Evolutionary conservation across 2,797 vertebrate species (phyloP), one percentile per base, ranked within the genome.

Genomic region (Cebuella pygmaea): DNA sequence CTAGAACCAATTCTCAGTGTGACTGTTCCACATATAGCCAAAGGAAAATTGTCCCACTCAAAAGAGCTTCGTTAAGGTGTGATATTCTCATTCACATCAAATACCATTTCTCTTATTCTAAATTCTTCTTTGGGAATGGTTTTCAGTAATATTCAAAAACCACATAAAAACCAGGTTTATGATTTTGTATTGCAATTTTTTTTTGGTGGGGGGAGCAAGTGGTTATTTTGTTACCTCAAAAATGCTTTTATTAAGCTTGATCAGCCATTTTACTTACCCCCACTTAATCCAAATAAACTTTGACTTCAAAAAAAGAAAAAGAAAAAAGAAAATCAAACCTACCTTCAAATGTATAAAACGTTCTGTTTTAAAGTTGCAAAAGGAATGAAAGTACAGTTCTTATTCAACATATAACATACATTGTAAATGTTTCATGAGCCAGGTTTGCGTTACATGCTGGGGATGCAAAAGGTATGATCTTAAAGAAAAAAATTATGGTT

Each of bases 91-190:
- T 74, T 78, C 22, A 91, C 33, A 17, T 85, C 19, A 50, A 14
- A 39, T 74, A 3, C 44, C 44, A 52, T 64, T 75, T 92, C 72
- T 92, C 24, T 41, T 4, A 27, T 8, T 74, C 78, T 55, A n/a
- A 78, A 87, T 55, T 24, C 39, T 94, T 46, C 30, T 44, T 22
- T 48, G 52, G 14, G n/a, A 48, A 4, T 52, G 36, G 24, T 7
- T 84, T 93, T 93, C 19, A 46, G 48, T 87, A 74, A 33, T 48
- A 88, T 55, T 93, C 41, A 90, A 94, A 84, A 92, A 7, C 39
- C 20, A 48, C 59, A 24, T 44, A 76, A 48, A 88, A 83, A 46
- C 41, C 13, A n/a, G 33, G 17, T 33, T n/a, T n/a, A n/a, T 52
- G 88, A 87, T 70, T 81, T 41, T 48, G 15, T n/a, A 50, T 36